Conservation (phyloP, 2,113 vertebrate species). For the Brienomyrus brachyistius region DNA sequence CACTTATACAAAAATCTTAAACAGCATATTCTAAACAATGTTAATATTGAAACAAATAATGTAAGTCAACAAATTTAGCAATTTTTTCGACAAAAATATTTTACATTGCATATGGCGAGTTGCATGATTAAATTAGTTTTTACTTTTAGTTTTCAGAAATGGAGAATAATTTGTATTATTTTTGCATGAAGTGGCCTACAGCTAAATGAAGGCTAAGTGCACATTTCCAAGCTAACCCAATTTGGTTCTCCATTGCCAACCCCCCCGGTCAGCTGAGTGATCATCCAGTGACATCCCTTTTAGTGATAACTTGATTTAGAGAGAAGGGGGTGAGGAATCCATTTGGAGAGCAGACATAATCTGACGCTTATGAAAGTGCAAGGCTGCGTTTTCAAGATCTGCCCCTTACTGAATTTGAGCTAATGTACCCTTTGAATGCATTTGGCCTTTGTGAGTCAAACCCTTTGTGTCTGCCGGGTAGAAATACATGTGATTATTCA, state of each 20-base stretch:
- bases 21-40: not conserved
- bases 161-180: not conserved
- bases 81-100: not conserved
- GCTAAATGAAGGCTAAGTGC: not conserved
- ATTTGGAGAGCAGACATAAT: not conserved
- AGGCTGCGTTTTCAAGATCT: not conserved
- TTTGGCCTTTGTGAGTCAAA: not conserved
- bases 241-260: not conserved
- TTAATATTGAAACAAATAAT: not conserved
- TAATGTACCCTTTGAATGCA: not conserved
- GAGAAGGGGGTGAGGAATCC: not conserved
- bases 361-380: not conserved
- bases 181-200: not conserved
- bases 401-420: not conserved
- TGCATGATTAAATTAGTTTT: not conserved
- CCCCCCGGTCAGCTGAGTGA: not conserved
- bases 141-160: not conserved
- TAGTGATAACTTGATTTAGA: conserved; percentile 10
- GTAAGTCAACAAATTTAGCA: not conserved
- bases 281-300: conserved; percentile 4
- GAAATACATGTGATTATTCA: not conserved
- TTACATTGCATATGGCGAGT: not conserved
- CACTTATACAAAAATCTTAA: not conserved
- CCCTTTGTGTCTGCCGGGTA: not conserved
- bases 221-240: not conserved